A percentile compares a stretch with the other conserved stretches of the same genome.
Conservation (phyloP, 2,113 vertebrate genomes). For the Pseudopipra pipra region DNA sequence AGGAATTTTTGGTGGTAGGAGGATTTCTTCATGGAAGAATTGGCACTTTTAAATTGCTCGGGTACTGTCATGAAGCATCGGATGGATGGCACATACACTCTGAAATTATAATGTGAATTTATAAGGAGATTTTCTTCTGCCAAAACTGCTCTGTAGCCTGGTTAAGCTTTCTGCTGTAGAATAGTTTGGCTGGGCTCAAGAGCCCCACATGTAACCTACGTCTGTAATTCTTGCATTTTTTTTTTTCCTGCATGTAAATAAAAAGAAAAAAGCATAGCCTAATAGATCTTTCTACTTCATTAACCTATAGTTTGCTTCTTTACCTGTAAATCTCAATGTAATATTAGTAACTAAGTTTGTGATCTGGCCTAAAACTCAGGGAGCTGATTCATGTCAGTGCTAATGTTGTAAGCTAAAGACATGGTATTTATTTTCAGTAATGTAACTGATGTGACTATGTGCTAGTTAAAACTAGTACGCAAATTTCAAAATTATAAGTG, state of each 20-base stretch:
- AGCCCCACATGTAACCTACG: background rate
- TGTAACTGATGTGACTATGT: background rate
- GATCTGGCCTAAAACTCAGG: background rate
- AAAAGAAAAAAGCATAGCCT: background rate
- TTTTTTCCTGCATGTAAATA: background rate
- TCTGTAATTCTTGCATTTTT: background rate
- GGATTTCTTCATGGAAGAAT: background rate
- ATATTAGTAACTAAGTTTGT: background rate
- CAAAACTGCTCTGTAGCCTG: background rate
- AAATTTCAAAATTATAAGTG: background rate
- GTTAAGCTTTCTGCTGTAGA: background rate
- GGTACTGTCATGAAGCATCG: background rate
- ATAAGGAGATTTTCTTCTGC: background rate
- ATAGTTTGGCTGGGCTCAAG: background rate
- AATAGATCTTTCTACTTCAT: background rate
- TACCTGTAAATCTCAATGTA: background rate
- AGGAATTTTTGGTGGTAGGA: background rate
- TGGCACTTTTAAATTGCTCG: background rate
- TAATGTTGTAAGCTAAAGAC: background rate
- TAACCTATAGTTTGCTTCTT: background rate
- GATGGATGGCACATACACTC: background rate
- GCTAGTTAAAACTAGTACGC: background rate
- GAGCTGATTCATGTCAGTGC: background rate
- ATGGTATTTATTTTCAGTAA: background rate
- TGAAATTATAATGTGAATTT: slow-evolving; percentile 6